Percentiles rank a stretch among this genome's conserved stretches.
Evolutionary conservation across 2,113 vertebrate species (phyloP).

Genomic region (Myrmecophaga tridactyla): DNA sequence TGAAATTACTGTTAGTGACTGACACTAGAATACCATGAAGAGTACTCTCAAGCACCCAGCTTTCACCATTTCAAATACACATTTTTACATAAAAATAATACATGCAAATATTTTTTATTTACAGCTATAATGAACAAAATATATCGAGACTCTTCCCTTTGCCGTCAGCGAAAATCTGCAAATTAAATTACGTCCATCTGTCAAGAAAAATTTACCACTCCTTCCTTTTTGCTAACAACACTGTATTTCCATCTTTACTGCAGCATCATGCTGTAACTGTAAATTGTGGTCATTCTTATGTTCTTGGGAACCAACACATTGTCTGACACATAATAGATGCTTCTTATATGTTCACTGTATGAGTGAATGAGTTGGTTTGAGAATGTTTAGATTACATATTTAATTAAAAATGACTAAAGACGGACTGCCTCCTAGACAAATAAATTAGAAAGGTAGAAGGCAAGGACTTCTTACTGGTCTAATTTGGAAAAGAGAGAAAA

Average conservation of each 20-base stretch:
- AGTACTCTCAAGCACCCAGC: background rate
- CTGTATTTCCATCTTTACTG: background rate
- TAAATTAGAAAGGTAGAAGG: background rate
- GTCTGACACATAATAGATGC: background rate
- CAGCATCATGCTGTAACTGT: background rate
- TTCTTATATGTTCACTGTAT: background rate
- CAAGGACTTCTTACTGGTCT: background rate
- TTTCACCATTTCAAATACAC: background rate
- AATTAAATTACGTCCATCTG: background rate
- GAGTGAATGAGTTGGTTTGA: background rate
- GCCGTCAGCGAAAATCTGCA: background rate
- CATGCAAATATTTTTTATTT: too few relatives aligned
- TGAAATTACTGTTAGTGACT: background rate
- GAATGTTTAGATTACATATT: background rate
- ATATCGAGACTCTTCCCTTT: background rate
- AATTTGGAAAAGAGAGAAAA: slow-evolving; percentile 22
- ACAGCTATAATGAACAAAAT: background rate
- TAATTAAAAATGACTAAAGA: background rate
- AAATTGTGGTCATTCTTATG: background rate
- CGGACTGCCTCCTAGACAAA: background rate
- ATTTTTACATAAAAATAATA: too few relatives aligned
- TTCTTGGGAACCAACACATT: background rate
- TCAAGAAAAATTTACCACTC: background rate
- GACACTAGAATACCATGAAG: background rate
- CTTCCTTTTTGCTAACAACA: background rate